Conservation (phyloP, 2,888 invertebrate species). For the Tineola bisselliella region DNA sequence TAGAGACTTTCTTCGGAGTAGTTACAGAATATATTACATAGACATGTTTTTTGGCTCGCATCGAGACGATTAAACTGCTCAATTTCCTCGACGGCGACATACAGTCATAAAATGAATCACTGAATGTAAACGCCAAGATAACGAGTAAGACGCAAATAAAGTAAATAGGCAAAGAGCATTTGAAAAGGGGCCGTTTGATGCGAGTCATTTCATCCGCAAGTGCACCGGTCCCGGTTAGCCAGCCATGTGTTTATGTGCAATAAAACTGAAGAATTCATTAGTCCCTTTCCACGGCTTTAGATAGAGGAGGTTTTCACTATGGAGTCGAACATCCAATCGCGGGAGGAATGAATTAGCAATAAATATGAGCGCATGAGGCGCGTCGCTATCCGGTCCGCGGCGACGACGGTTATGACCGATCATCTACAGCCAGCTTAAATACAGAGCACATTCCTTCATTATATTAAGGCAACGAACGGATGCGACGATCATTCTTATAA, state of each 20-base stretch:
- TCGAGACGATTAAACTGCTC: slow-evolving; percentile 1
- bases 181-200: slow-evolving; percentile 10
- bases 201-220: slow-evolving; percentile 5
- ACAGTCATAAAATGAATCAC: slow-evolving; percentile 12
- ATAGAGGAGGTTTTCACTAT: slow-evolving; percentile 13
- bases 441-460: slow-evolving; percentile 9
- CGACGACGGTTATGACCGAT: slow-evolving; percentile 6
- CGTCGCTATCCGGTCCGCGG: slow-evolving; percentile 1
- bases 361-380: slow-evolving; percentile 10
- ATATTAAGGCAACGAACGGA: neutral
- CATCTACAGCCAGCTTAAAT: neutral
- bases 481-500: neutral
- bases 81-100: slow-evolving; percentile 2
- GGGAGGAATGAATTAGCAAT: slow-evolving; percentile 15
- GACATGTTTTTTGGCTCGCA: slow-evolving; percentile 2
- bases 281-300: slow-evolving; percentile 12
- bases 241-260: slow-evolving; percentile 17
- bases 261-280: slow-evolving; percentile 18
- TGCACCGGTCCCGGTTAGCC: slow-evolving; percentile 4
- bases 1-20: slow-evolving; percentile 2
- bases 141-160: slow-evolving; percentile 12
- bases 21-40: slow-evolving; percentile 4
- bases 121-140: neutral
- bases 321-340: slow-evolving; percentile 8
- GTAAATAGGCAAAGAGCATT: slow-evolving; percentile 12